Percentiles rank a stretch among this genome's conserved stretches.
Evolutionary conservation across 1,140 invertebrate species (phyloP).

Genomic region (Bemisia tabaci): DNA sequence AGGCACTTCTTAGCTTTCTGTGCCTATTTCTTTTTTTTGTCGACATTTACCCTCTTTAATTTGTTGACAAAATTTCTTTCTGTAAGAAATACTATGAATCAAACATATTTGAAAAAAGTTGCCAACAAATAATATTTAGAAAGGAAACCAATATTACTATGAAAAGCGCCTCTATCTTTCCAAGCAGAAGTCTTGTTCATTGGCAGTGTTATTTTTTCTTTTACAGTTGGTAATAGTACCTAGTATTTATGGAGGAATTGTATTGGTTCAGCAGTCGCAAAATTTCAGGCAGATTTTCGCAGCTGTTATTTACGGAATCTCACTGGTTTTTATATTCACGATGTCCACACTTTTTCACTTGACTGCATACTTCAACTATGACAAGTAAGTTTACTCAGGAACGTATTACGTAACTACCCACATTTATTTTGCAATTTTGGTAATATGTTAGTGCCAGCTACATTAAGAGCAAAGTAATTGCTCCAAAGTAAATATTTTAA

Average conservation of each 20-base stretch:
- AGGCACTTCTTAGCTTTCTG: too few relatives aligned
- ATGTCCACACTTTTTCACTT: slow-evolving; percentile 85
- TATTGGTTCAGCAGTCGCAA: slow-evolving; percentile 54
- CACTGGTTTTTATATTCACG: slow-evolving; percentile 70
- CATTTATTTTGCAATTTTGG: too few relatives aligned
- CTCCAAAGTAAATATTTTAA: too few relatives aligned
- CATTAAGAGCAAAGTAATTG: too few relatives aligned
- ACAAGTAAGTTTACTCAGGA: slow-evolving; percentile 38
- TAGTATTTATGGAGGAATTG: slow-evolving; percentile 56
- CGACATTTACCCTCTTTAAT: too few relatives aligned
- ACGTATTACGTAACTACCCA: background rate
- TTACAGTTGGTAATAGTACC: slow-evolving; percentile 63
- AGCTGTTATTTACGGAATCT: slow-evolving; percentile 70
- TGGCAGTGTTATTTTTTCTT: slow-evolving; percentile 11
- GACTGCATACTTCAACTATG: slow-evolving; percentile 59
- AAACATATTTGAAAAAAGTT: background rate
- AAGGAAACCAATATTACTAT: background rate
- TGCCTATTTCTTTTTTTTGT: too few relatives aligned
- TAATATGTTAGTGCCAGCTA: too few relatives aligned
- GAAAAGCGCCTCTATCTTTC: background rate
- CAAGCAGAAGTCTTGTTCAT: background rate
- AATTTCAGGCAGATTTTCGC: slow-evolving; percentile 60
- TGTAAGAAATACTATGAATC: background rate
- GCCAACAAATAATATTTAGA: background rate
- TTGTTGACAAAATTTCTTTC: too few relatives aligned